phyloP scores from a whole-genome alignment of 2,888 invertebrate genomes.

The Stegana nigrithorax region DNA sequence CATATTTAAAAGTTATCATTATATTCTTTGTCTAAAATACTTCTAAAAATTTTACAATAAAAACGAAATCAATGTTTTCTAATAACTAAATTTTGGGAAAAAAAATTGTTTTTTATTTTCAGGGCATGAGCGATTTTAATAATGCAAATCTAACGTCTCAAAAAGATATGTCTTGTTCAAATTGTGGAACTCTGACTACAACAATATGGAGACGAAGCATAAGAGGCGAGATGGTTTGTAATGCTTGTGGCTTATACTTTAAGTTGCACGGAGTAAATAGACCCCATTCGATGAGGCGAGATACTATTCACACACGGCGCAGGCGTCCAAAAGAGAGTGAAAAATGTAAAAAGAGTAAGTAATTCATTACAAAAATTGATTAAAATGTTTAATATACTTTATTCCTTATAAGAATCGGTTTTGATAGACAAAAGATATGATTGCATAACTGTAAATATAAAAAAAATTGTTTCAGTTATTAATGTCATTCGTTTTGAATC shows the following conservation, averaged over 20 bases:
- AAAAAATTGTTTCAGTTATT: no score
- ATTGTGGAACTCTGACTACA: slow-evolving; percentile 97
- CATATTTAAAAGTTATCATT: no score
- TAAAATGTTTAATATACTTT: not conserved
- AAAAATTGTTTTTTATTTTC: slow-evolving; percentile 29
- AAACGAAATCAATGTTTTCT: not conserved
- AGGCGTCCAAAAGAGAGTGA: slow-evolving; percentile 85
- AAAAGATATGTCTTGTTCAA: slow-evolving; percentile 89
- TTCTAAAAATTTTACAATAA: no score
- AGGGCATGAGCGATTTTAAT: slow-evolving; percentile 42
- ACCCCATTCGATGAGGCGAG: slow-evolving; percentile 94
- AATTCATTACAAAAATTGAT: not conserved
- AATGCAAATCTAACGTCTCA: slow-evolving; percentile 49
- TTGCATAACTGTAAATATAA: no score
- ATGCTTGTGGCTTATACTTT: slow-evolving; percentile 97
- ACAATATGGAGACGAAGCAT: slow-evolving; percentile 97
- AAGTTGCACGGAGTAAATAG: slow-evolving; percentile 95
- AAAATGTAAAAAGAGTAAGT: slow-evolving; percentile 71
- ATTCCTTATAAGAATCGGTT: not conserved
- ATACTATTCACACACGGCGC: slow-evolving; percentile 94
- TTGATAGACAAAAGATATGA: no score
- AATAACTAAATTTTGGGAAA: not conserved
- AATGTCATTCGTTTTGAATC: not conserved
- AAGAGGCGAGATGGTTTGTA: slow-evolving; percentile 98
- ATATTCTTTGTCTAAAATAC: no score